Evolutionary conservation across 64 coral and sea anemone genomes (phyloP), one percentile per base, ranked within the genome.

Genomic region (Montipora efflorescens): DNA sequence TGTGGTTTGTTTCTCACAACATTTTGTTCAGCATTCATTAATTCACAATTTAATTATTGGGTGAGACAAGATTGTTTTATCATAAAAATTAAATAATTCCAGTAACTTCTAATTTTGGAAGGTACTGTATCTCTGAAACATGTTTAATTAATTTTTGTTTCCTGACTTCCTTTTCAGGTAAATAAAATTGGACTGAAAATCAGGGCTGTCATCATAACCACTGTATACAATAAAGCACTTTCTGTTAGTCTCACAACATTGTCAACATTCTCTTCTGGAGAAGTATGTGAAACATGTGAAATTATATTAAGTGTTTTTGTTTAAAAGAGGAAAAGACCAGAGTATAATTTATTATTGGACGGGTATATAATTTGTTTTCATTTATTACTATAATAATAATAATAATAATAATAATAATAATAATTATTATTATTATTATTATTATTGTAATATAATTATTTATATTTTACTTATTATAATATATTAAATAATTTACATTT

Each of bases 141-240:
- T 28, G 11, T 77, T 7, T 77, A 11, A 10, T 19, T 50, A 47
- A 69, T 5, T 18, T 74, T 53, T 22, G 2, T 8, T 58, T 59
- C 6, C 13, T 23, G 44, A 36, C 18, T 69, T 22, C n/a, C 16
- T 46, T 51, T 67, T 10, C 81, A 99, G 98, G 95, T 99, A 3
- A 96, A 99, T 82, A 99, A 96, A 96, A 82, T 99, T 93, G 92
- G 95, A 14, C 25, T 96, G 48, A 94, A 99, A 73, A 94, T 99
- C 45, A 88, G 98, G 88, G 98, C 92, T 79, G 95, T 95, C 25
- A 78, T 96, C 22, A 96, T 99, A 51, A 99, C 95, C 21, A 92
- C 95, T 62, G 95, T 99, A 2, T 99, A 99, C 62, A 87, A 99
- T 22, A 99, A 99, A 64, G 80, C 98, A 51, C 59, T 99, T 0